Evolutionary conservation across 2,113 vertebrate genomes (phyloP).

Genomic region (Etheostoma cragini): DNA sequence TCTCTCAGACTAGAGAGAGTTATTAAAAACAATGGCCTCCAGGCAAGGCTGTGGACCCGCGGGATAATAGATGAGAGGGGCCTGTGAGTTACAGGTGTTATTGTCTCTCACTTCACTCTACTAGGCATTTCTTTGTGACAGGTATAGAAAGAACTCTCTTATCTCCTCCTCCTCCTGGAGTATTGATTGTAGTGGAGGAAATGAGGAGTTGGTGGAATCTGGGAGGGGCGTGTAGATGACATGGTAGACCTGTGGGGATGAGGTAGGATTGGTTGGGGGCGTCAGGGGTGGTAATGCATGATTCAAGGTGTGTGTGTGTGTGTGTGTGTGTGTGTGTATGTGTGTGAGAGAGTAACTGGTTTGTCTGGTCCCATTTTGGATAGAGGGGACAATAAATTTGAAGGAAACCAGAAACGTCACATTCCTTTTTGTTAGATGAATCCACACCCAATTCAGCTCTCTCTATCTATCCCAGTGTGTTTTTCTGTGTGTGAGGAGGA

Average conservation of each 20-base stretch:
- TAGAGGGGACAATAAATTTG: background rate
- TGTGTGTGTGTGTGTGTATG: background rate
- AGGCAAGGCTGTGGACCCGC: background rate
- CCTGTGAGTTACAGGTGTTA: constrained; percentile 24
- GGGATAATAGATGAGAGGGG: background rate
- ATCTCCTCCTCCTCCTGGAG: background rate
- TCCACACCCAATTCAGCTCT: background rate
- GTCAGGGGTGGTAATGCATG: constrained; percentile 31
- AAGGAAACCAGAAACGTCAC: constrained; percentile 22
- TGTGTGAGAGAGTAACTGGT: background rate
- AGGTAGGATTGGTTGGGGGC: background rate
- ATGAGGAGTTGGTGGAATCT: constrained; percentile 1
- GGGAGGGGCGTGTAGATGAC: constrained; percentile 51
- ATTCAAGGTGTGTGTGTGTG: constrained; percentile 37
- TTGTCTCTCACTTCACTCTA: constrained; percentile 26
- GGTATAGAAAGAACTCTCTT: constrained; percentile 3
- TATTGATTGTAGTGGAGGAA: constrained; percentile 49
- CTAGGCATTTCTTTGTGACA: constrained; percentile 20
- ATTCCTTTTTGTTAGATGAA: background rate
- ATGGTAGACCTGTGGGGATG: background rate
- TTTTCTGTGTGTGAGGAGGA: background rate
- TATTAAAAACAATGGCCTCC: background rate
- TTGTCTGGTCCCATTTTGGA: no score
- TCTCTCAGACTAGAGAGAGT: background rate
- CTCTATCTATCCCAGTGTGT: background rate